A percentile compares a stretch with the other conserved stretches of the same genome.
Evolutionary conservation across 1,140 invertebrate genomes (phyloP).

Genomic region (Solenopsis invicta): DNA sequence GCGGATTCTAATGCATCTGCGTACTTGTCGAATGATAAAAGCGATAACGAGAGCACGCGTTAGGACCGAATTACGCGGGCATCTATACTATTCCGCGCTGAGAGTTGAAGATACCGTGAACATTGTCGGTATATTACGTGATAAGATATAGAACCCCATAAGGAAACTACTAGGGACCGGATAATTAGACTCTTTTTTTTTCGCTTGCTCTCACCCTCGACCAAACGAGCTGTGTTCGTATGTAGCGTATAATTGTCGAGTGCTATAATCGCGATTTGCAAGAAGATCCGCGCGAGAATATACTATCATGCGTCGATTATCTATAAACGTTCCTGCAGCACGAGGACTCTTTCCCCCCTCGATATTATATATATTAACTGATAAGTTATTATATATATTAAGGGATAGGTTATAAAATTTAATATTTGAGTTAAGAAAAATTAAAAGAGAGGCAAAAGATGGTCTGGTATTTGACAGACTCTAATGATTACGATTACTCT

Average conservation of each 20-base stretch:
- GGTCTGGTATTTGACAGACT: neutral
- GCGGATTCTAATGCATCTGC: constrained; percentile 23
- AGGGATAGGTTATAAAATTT: neutral
- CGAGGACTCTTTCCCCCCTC: neutral
- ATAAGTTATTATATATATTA: constrained; percentile 14
- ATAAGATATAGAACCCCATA: constrained; percentile 50
- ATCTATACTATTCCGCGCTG: constrained; percentile 6
- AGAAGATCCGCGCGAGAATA: constrained; percentile 6
- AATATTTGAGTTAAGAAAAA: neutral
- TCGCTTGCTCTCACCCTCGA: constrained; percentile 10
- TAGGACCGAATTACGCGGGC: constrained; percentile 65
- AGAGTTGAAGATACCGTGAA: constrained; percentile 35
- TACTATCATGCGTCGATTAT: constrained; percentile 23
- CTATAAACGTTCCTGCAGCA: neutral
- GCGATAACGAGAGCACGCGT: constrained; percentile 59
- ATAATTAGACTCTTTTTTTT: constrained; percentile 52
- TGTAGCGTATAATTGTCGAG: constrained; percentile 46
- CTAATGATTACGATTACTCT: constrained; percentile 13
- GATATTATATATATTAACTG: constrained; percentile 13
- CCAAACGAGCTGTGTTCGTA: constrained; percentile 24
- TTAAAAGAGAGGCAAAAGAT: neutral
- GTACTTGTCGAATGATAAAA: constrained; percentile 62
- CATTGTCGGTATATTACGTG: constrained; percentile 64
- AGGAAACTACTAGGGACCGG: neutral
- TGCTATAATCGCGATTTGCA: constrained; percentile 36